Percentiles rank a stretch among this genome's conserved stretches.
Conservation (phyloP, 2,888 invertebrate genomes). For the Eurois occulta region DNA sequence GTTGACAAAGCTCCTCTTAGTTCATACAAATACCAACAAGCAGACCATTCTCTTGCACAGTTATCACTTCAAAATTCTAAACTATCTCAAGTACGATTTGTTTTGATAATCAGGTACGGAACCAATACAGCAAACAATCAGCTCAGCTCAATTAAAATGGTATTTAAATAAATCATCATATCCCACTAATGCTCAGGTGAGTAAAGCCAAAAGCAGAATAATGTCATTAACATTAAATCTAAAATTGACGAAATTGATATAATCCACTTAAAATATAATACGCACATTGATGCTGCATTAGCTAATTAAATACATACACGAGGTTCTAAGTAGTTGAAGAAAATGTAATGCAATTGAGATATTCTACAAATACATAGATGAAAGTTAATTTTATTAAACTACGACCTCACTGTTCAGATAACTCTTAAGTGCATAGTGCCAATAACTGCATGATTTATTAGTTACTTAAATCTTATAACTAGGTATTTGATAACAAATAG, state of each 20-base stretch:
- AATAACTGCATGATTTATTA: slow-evolving; percentile 89
- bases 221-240: slow-evolving; percentile 85
- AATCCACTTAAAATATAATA: slow-evolving; percentile 87
- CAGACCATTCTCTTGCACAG: slow-evolving; percentile 85
- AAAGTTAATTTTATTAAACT: slow-evolving; percentile 72
- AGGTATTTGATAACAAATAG: slow-evolving; percentile 91
- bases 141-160: slow-evolving; percentile 57
- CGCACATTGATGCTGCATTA: slow-evolving; percentile 72
- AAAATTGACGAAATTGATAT: slow-evolving; percentile 91
- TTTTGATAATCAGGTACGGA: slow-evolving; percentile 70
- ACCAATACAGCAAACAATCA: slow-evolving; percentile 67
- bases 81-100: slow-evolving; percentile 69
- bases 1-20: slow-evolving; percentile 83
- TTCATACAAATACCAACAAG: slow-evolving; percentile 75
- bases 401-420: slow-evolving; percentile 72
- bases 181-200: slow-evolving; percentile 65
- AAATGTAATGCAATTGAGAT: slow-evolving; percentile 73
- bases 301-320: slow-evolving; percentile 68
- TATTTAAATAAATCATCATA: slow-evolving; percentile 58
- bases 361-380: slow-evolving; percentile 71
- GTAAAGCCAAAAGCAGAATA: slow-evolving; percentile 80
- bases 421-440: slow-evolving; percentile 85
- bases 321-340: slow-evolving; percentile 69
- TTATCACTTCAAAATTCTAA: slow-evolving; percentile 81
- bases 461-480: slow-evolving; percentile 89